A percentile compares a stretch with the other conserved stretches of the same genome.
Evolutionary conservation across 2,797 vertebrate genomes (phyloP).

Genomic region (Falco naumanni): DNA sequence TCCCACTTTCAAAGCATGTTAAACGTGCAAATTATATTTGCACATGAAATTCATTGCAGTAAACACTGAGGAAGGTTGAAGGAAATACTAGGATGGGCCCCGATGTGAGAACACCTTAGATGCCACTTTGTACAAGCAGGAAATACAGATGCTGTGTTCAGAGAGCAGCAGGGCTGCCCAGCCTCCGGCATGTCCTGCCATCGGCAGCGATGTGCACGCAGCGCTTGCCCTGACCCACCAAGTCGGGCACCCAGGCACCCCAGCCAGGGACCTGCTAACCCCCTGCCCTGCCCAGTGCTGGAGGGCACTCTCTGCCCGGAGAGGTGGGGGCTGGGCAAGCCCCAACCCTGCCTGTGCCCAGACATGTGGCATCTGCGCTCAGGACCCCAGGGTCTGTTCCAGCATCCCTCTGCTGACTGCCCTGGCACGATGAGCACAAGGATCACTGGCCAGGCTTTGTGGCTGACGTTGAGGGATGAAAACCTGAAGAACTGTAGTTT

Average conservation of each 20-base stretch:
- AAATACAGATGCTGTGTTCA: not conserved
- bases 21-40: not conserved
- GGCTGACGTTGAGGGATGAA: not conserved
- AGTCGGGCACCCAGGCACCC: not conserved
- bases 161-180: not conserved
- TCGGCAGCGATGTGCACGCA: not conserved
- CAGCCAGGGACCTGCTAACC: not conserved
- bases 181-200: not conserved
- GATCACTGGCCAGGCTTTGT: not conserved
- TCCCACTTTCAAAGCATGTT: not conserved
- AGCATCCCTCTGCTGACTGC: no score
- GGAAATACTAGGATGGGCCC: not conserved
- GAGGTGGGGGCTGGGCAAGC: not conserved
- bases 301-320: not conserved
- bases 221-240: not conserved
- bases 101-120: not conserved
- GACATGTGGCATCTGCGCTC: rapidly evolving
- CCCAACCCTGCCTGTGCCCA: not conserved
- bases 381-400: rapidly evolving
- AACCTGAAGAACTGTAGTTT: not conserved
- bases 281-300: not conserved
- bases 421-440: rapidly evolving
- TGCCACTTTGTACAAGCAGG: not conserved
- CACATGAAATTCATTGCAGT: not conserved
- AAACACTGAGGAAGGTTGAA: not conserved